Percentiles rank a stretch among this genome's conserved stretches.
Evolutionary conservation across 2,113 vertebrate species (phyloP).

Genomic region (Alligator mississippiensis): DNA sequence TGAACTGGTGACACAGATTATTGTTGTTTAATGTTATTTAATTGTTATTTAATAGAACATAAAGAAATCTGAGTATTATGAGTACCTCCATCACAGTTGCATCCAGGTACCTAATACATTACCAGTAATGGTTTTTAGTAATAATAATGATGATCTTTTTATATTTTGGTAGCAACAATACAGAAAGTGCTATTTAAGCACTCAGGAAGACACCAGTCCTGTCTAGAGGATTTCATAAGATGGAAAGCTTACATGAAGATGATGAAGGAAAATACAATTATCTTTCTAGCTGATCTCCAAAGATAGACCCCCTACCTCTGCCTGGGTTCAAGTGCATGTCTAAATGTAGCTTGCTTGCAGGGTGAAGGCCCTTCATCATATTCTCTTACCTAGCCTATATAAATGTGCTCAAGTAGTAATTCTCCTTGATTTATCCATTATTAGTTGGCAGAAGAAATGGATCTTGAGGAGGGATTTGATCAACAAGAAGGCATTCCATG

Average conservation of each 20-base stretch:
- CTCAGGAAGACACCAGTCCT: background rate
- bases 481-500: no score
- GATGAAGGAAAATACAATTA: background rate
- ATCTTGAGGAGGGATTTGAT: no score
- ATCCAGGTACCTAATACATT: background rate
- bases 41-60: background rate
- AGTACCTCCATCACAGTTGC: background rate
- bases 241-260: background rate
- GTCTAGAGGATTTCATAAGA: background rate
- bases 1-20: background rate
- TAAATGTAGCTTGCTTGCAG: no score
- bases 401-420: no score
- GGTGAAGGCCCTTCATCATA: no score
- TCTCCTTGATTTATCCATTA: no score
- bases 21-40: background rate
- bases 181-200: background rate
- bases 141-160: background rate
- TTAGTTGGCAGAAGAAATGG: no score
- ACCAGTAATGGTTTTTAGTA: background rate
- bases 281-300: background rate
- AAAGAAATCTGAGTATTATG: background rate
- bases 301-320: no score
- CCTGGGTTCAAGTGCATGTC: no score
- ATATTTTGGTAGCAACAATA: background rate
- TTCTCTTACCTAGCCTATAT: no score